A percentile compares a stretch with the other conserved stretches of the same genome.
These are phyloP conservation scores for Dinomys branickii DNA, from an alignment of 2,113 vertebrate species.

Conservation along the genomic window DNA sequence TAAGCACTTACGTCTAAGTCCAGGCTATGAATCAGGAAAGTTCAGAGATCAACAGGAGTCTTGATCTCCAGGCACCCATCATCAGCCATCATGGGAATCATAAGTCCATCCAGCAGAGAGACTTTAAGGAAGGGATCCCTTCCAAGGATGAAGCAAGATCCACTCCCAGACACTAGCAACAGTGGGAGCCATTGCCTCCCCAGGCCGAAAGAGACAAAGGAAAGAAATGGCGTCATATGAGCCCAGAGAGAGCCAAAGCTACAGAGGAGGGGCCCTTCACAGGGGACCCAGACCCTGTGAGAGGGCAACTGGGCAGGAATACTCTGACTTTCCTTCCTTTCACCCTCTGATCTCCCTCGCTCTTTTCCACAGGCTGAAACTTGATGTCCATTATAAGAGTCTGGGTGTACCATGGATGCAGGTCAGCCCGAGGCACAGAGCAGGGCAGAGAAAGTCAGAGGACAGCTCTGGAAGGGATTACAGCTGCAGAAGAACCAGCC, in stretches of 20 bases:
- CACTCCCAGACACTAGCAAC: neutral
- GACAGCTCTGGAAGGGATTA: neutral
- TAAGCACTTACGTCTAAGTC: neutral
- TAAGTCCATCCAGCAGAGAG: neutral
- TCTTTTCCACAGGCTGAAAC: neutral
- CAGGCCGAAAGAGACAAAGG: neutral
- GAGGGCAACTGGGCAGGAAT: neutral
- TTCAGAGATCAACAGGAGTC: neutral
- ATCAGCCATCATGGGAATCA: neutral
- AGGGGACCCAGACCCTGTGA: neutral
- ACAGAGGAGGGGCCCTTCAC: neutral
- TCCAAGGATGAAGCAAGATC: neutral
- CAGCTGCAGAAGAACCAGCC: neutral
- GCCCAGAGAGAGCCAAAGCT: neutral
- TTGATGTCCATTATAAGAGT: neutral
- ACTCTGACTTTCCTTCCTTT: neutral
- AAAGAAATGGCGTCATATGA: neutral
- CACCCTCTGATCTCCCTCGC: no score
- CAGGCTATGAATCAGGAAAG: neutral
- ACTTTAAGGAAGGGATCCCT: neutral
- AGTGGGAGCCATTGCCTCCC: neutral
- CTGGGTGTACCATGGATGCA: neutral
- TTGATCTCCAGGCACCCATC: neutral
- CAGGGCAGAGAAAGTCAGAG: neutral
- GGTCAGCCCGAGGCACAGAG: neutral